A percentile compares a stretch with the other conserved stretches of the same genome.
These are phyloP conservation scores for Columba janthina DNA, from an alignment of 2,113 vertebrate genomes.

Conservation along the genomic window DNA sequence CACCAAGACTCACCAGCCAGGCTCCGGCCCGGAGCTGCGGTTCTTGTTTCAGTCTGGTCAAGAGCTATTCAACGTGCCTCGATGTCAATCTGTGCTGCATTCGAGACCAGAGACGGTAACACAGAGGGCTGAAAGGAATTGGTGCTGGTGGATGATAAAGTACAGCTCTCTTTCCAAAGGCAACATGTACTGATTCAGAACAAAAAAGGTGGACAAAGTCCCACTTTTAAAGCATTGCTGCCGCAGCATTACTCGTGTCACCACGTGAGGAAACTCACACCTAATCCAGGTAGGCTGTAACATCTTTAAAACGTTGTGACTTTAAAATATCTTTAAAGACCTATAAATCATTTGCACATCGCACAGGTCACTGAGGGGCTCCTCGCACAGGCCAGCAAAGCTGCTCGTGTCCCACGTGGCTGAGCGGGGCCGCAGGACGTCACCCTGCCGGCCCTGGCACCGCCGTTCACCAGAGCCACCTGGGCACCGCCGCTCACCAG, in stretches of 20 bases:
- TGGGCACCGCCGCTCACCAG: too few species aligned
- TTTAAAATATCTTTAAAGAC: background rate
- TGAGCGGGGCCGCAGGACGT: too few species aligned
- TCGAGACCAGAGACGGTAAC: background rate
- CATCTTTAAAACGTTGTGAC: background rate
- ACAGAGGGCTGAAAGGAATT: background rate
- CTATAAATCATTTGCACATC: background rate
- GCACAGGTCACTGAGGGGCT: background rate
- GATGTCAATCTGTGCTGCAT: accelerated
- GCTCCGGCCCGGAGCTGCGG: background rate
- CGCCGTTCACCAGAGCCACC: too few species aligned
- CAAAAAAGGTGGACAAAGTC: background rate
- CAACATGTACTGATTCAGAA: accelerated
- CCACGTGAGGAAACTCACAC: accelerated
- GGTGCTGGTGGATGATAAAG: background rate
- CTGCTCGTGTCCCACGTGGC: background rate
- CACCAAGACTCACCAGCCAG: background rate
- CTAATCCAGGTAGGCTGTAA: background rate
- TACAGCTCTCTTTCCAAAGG: background rate
- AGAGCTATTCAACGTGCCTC: background rate
- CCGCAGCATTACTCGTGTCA: background rate
- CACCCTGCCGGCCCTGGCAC: too few species aligned
- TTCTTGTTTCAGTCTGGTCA: background rate
- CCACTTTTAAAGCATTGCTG: background rate
- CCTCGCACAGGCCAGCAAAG: background rate